Evolutionary conservation across 2,113 vertebrate species (phyloP).

Genomic region (Brachirus orientalis): DNA sequence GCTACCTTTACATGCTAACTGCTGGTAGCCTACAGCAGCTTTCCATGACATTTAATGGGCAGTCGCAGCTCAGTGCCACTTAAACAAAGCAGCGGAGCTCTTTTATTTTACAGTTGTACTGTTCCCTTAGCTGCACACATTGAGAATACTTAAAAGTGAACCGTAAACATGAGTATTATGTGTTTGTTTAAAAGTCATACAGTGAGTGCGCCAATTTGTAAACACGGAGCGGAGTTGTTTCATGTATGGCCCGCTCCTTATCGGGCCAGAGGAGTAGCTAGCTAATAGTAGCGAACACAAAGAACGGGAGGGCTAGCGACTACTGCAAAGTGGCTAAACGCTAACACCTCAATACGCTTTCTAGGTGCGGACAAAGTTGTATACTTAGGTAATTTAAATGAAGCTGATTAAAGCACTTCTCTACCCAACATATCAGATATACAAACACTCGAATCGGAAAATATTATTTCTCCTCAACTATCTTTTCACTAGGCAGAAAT

Average conservation of each 20-base stretch:
- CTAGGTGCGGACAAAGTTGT: slow-evolving; percentile 21
- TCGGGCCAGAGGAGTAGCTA: slow-evolving; percentile 62
- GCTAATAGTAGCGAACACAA: slow-evolving; percentile 73
- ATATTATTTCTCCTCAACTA: neutral
- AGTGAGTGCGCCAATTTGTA: slow-evolving; percentile 50
- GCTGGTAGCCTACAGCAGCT: slow-evolving; percentile 53
- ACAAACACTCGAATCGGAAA: neutral
- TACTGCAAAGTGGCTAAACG: slow-evolving; percentile 43
- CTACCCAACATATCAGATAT: fast-evolving
- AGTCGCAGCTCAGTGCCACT: slow-evolving; percentile 37
- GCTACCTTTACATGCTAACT: slow-evolving; percentile 59
- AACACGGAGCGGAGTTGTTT: slow-evolving; percentile 58
- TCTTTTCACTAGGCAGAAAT: slow-evolving; percentile 2
- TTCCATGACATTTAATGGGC: slow-evolving; percentile 64
- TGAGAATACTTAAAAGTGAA: neutral
- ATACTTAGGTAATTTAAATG: neutral
- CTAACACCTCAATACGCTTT: slow-evolving; percentile 46
- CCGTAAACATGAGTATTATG: neutral
- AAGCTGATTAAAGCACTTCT: neutral
- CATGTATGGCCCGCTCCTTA: slow-evolving; percentile 52
- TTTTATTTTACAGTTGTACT: neutral
- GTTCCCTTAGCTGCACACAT: fast-evolving
- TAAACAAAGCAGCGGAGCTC: neutral
- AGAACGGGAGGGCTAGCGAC: slow-evolving; percentile 63
- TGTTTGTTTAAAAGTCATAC: slow-evolving; percentile 10